Evolutionary conservation across 2,797 vertebrate genomes (phyloP).

Genomic region (Echeneis naucrates): DNA sequence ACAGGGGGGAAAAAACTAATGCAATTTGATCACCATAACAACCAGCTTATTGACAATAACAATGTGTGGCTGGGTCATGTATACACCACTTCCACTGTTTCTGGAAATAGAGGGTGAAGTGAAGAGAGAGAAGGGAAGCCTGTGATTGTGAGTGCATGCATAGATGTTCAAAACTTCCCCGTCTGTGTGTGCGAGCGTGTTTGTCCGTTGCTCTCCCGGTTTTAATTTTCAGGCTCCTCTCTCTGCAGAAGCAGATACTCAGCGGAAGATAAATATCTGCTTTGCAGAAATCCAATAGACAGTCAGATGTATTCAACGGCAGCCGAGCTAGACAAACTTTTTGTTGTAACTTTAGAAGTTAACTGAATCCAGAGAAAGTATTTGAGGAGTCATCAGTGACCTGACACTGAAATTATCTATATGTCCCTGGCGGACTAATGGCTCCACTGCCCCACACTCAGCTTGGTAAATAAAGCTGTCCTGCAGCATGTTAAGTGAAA

Average conservation of each 20-base stretch:
- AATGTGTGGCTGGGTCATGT: constrained; percentile 48
- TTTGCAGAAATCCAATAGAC: constrained; percentile 61
- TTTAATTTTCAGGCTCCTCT: constrained; percentile 14
- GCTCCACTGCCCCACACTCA: not conserved
- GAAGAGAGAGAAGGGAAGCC: constrained; percentile 15
- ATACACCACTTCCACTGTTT: constrained; percentile 25
- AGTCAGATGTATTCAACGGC: constrained; percentile 61
- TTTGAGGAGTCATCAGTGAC: not conserved
- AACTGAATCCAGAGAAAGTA: constrained; percentile 17
- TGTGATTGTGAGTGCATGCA: not conserved
- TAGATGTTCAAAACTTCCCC: not conserved
- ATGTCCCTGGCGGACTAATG: not conserved
- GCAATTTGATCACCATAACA: constrained; percentile 74
- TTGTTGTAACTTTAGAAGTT: constrained; percentile 32
- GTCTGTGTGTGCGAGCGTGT: constrained; percentile 7
- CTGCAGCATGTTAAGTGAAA: constrained; percentile 1
- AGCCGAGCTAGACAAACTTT: constrained; percentile 54
- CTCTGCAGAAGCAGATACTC: constrained; percentile 25
- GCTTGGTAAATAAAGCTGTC: not conserved
- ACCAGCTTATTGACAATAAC: constrained; percentile 70
- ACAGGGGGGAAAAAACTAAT: constrained; percentile 25
- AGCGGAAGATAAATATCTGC: constrained; percentile 63
- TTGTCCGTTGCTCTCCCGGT: constrained; percentile 3
- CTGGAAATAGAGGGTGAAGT: constrained; percentile 18
- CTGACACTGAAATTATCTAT: constrained; percentile 11